Evolutionary conservation across 2,888 invertebrate species (phyloP), one percentile per base, ranked within the genome.

Genomic region (Andrena praecox): DNA sequence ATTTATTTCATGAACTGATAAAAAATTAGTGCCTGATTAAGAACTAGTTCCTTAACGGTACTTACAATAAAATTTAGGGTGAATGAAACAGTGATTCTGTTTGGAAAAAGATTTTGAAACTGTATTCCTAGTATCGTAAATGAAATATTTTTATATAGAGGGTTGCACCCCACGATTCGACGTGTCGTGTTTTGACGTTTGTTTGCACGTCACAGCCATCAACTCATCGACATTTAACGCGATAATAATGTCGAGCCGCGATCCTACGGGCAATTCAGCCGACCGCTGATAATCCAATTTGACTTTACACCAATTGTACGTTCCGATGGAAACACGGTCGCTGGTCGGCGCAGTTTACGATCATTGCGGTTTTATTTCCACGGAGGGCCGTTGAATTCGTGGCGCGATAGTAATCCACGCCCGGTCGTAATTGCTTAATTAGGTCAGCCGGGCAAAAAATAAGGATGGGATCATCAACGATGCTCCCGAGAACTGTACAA

Each of bases 391-490:
- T 48, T 42, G 67, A 80, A 80, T 84, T 84, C 77, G 60, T 35
- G 77, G 54, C 64, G 54, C 77, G 66, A 81, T 77, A 77, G 60
- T 77, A 67, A 86, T 81, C 82, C 60, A 80, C 66, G 71, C 54
- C 59, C 35, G 29, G 31, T 56, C 60, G 74, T 80, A 86, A 82
- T 87, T 79, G 70, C 79, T 76, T 83, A 88, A 88, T 88, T 88
- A 70, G 87, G 83, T 85, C 85, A 70, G 27, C 31, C 60, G 60
- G 42, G 16, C 60, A 71, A 76, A 77, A 72, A 80, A 31, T 77
- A 60, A 68, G 68, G 35, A 81, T 68, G 64, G 67, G 59, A 73
- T 73, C 60, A 72, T 86, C 73, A 56, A 33, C 75, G 59, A 42
- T 29, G 42, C 59, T 70, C 50, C 50, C 24, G 62, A 33, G 56